Evolutionary conservation across 2,888 invertebrate genomes (phyloP).

Genomic region (Agapostemon virescens): DNA sequence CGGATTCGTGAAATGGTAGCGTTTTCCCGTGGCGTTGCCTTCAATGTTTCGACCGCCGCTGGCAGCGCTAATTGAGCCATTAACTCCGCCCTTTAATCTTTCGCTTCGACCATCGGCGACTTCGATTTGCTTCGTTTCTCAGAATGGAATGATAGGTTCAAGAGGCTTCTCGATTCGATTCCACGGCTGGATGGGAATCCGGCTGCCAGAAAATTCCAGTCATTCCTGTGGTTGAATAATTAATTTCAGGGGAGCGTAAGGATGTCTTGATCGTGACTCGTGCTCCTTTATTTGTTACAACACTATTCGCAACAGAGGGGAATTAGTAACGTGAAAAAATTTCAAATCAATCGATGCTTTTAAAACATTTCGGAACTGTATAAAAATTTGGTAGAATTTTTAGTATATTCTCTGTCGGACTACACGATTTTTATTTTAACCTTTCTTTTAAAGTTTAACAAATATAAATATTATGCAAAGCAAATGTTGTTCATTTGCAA

Average conservation of each 20-base stretch:
- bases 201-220: conserved; percentile 35
- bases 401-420: background rate
- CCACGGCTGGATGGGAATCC: conserved; percentile 3
- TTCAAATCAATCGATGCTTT: no score
- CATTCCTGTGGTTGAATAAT: conserved; percentile 13
- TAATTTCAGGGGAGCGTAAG: background rate
- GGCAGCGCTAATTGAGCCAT: conserved; percentile 67
- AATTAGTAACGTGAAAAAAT: background rate
- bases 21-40: conserved; percentile 54
- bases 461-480: no score
- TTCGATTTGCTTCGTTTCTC: conserved; percentile 62
- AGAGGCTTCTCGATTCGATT: conserved; percentile 48
- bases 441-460: no score
- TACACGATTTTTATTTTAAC: background rate
- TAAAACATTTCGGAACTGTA: background rate
- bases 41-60: conserved; percentile 50
- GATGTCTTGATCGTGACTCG: background rate
- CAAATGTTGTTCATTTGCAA: no score
- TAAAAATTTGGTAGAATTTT: background rate
- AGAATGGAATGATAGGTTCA: conserved; percentile 54
- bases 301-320: background rate
- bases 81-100: conserved; percentile 68
- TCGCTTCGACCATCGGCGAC: conserved; percentile 52
- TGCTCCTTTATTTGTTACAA: background rate
- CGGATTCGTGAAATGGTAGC: conserved; percentile 41